phyloP scores from a whole-genome alignment of 2,797 vertebrate genomes.

The Gallinago stenura region DNA sequence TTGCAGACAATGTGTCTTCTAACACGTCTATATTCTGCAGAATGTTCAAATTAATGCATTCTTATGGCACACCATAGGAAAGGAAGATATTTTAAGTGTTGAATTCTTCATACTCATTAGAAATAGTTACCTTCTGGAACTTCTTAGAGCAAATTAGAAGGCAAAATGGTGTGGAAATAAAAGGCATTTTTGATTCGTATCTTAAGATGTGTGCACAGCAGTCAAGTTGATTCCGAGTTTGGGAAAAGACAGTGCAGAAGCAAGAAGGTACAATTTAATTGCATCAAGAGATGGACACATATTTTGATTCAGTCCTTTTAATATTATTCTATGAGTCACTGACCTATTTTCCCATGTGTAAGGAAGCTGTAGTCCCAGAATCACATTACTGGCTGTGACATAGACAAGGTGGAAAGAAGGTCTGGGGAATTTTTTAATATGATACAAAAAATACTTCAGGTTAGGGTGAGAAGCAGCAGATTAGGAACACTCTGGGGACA shows the following conservation, averaged over 20 bases:
- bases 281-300: neutral
- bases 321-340: neutral
- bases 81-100: neutral
- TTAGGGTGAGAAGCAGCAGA: neutral
- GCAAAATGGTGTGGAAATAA: neutral
- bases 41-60: neutral
- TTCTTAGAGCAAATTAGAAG: neutral
- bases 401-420: neutral
- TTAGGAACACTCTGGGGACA: neutral
- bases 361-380: neutral
- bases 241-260: neutral
- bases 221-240: neutral
- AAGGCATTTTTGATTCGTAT: neutral
- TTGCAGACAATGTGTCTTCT: neutral
- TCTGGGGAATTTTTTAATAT: neutral
- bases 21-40: neutral
- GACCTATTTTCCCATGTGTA: neutral
- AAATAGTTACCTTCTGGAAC: neutral
- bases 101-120: neutral
- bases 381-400: neutral
- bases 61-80: neutral
- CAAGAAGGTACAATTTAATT: neutral
- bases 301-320: neutral
- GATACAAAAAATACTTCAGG: neutral
- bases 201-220: neutral